Evolutionary conservation across 2,113 vertebrate genomes (phyloP).

Genomic region (Cynopterus brachyotis): DNA sequence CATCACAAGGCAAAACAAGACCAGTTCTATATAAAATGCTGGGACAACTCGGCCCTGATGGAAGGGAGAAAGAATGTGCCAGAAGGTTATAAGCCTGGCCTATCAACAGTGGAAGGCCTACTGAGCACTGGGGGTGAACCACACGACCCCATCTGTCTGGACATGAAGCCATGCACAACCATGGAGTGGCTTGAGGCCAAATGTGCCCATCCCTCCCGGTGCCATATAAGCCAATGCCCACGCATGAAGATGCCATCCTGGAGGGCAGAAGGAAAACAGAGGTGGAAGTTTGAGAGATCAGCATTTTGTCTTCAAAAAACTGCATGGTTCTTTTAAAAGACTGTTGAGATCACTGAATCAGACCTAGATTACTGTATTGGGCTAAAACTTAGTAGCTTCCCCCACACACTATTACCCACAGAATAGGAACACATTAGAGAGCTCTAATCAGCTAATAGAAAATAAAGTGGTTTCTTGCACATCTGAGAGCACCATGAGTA

Average conservation of each 20-base stretch:
- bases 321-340: neutral
- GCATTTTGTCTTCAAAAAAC: neutral
- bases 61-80: neutral
- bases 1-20: neutral
- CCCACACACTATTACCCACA: neutral
- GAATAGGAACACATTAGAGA: neutral
- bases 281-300: neutral
- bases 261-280: neutral
- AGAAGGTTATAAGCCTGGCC: neutral
- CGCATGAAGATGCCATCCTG: neutral
- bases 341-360: neutral
- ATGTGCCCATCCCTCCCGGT: neutral
- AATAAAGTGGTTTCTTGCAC: neutral
- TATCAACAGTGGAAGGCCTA: neutral
- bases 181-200: neutral
- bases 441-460: neutral
- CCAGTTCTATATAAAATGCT: neutral
- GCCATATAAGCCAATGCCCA: neutral
- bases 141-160: neutral
- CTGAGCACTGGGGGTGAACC: neutral
- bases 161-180: fast-evolving
- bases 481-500: neutral
- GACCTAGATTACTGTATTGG: too few species aligned
- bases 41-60: fast-evolving
- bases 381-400: neutral